Evolutionary conservation across 2,888 invertebrate genomes (phyloP), one percentile per base, ranked within the genome.

Genomic region (Philereme vetulata): DNA sequence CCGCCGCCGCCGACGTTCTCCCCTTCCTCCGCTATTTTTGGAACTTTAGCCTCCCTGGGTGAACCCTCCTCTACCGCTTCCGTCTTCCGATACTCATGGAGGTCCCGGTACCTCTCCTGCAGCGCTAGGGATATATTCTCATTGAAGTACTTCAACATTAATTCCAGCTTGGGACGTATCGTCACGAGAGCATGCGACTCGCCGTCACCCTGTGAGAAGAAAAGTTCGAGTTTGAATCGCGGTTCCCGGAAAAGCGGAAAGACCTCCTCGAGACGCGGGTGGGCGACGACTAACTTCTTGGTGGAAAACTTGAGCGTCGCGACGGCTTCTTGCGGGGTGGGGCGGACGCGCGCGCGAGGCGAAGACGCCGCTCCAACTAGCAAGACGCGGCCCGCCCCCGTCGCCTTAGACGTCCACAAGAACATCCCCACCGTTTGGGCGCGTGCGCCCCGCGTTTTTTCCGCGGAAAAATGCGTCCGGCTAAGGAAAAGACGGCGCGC

Each of bases 221-320:
- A 86, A 85, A 83, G 77, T 68, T 68, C 59, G 57, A 52, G 47
- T 52, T 59, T 62, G 52, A 52, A 51, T 51, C 65, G 65, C 63
- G 70, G 58, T 59, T 55, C 61, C 63, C 64, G 65, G 69, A 65
- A 70, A 67, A 66, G 85, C 85, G 90, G 89, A 87, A 89, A 82
- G 90, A 92, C 92, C 91, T 88, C 78, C 87, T 92, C 86, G 92
- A 89, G 91, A 90, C 89, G 90, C 91, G 91, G 88, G 88, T 90
- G 90, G 91, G 84, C 90, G 90, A 85, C 90, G 92, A 93, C 93
- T 93, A 93, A 92, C 91, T 93, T 93, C 93, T 93, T 92, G 92
- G 88, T 90, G 93, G 85, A 92, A 93, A 92, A 93, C 86, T 91
- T 89, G 86, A 84, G 87, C 88, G 88, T 85, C 87, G 89, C 88